Base-by-base conservation (phyloP, 2,888 invertebrate genomes). In the Gryllus longicercus region DNA sequence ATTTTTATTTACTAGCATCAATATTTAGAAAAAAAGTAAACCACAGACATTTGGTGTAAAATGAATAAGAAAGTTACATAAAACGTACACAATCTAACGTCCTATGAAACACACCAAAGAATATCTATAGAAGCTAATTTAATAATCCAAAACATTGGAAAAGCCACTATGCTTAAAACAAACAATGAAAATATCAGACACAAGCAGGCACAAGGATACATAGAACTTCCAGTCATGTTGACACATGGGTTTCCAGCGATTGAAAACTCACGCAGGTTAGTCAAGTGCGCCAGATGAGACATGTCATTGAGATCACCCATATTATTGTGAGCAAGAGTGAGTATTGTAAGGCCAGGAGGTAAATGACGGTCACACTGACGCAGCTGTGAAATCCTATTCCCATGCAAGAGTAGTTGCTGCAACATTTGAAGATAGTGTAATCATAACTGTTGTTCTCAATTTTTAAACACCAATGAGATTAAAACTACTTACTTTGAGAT, bases 231-330 rank as follows among this genome's bases (percentile, higher is more conserved):
- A 81, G 93, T 92, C 91, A 94, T 92, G 82, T 91, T 91, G 77
- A 96, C 93, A 86, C 96, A 96, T 0, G 96, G 96, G 88, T 97
- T 97, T 82, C 95, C 94, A 85, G 93, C 93, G 82, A 97, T 90
- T 21, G 95, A 94, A 84, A 97, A 91, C 87, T 94, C 95, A 82
- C 93, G 92, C 83, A 97, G 88, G 85, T 92, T 92, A 76, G 89
- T 90, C 82, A 97, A 88, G 86, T 95, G 93, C 79, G 92, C 92
- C 83, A 97, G 89, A 85, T 94, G 94, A 51, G 93, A 93, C 84
- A 96, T 92, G 89, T 96, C 95, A 86, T 95, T 96, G 77, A 97
- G 88, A 88, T 97, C 97, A 79, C 90, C 90, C 79, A 97, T 92
- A 85, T 92, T 93, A 88, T 97, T 97, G 87, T 93, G 93, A 51